Percentiles rank a stretch among this genome's conserved stretches.
Conservation (phyloP, 1,140 invertebrate species). For the Halesus radiatus region DNA sequence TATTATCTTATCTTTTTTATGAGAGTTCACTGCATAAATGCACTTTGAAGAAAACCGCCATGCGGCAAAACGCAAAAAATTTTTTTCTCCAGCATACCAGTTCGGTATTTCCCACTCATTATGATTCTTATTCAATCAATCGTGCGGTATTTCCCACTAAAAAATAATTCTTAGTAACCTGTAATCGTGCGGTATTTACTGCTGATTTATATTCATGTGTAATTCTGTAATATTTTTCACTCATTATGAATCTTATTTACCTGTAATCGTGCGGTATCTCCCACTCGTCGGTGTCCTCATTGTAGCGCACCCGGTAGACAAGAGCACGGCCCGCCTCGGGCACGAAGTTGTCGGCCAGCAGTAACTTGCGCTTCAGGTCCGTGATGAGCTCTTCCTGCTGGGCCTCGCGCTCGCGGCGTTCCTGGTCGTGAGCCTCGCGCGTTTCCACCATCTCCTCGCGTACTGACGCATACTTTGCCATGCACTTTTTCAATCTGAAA, state of each 20-base stretch:
- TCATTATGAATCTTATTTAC: conserved; percentile 58
- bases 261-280: conserved; percentile 67
- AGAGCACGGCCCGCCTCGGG: conserved; percentile 90
- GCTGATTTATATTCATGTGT: no score
- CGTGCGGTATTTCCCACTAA: conserved; percentile 77
- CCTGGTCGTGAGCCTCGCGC: conserved; percentile 67
- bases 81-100: no score
- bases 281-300: conserved; percentile 93
- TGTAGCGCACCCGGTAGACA: conserved; percentile 85
- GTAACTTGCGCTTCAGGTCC: conserved; percentile 83
- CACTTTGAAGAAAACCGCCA: no score
- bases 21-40: no score
- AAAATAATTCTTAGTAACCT: no score
- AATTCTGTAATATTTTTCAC: no score
- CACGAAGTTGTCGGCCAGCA: conserved; percentile 98
- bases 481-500: conserved; percentile 66
- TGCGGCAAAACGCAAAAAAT: no score
- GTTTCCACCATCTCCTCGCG: conserved; percentile 67
- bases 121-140: conserved; percentile 61
- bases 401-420: conserved; percentile 79
- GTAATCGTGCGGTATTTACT: no score
- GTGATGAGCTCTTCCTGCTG: conserved; percentile 65
- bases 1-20: no score
- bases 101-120: no score
- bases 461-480: conserved; percentile 65